Evolutionary conservation across 2,888 invertebrate species (phyloP), one percentile per base, ranked within the genome.

Genomic region (Diarsia rubi): DNA sequence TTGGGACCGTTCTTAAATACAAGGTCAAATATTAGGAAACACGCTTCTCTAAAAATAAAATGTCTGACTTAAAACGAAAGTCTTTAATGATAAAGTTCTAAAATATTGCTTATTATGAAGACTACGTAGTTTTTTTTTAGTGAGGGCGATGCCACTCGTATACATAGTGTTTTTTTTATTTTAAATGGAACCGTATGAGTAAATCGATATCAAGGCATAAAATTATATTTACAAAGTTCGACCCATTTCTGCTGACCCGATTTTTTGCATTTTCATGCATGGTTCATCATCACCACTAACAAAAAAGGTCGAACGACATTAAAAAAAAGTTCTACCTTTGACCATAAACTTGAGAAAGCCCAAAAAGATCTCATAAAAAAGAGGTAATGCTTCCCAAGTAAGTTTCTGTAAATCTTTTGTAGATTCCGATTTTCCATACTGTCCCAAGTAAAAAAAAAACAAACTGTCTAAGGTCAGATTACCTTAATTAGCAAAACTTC

Each of bases 21-120:
- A 78, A 83, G 74, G 72, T 45, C 63, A 69, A 70, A 84, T 88
- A 62, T 69, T 78, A 82, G 68, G 68, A 76, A 80, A 88, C 82
- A 87, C 76, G 54, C 74, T 75, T 73, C 47, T 90, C 89, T 90
- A 90, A 90, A 90, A 90, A 90, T 90, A 90, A 87, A 83, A 83
- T 83, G 84, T 75, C 78, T 80, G 77, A 82, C 84, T 80, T 83
- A 69, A 37, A 71, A 77, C 75, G 65, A 76, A 78, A 77, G 60
- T 75, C 68, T 79, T 78, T 68, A 65, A 12, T 69, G 66, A 74
- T 66, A 75, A 68, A 74, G n/a, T 67, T 70, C 63, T 78, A 85
- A 77, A 75, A 78, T 85, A 84, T 82, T 88, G 86, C 84, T 85
- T 85, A 84, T 76, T 59, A 79, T 79, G 73, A 77, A 81, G 67